These are phyloP conservation scores for Macrosoma leucophasiata DNA, from an alignment of 2,888 invertebrate genomes.

Conservation along the genomic window DNA sequence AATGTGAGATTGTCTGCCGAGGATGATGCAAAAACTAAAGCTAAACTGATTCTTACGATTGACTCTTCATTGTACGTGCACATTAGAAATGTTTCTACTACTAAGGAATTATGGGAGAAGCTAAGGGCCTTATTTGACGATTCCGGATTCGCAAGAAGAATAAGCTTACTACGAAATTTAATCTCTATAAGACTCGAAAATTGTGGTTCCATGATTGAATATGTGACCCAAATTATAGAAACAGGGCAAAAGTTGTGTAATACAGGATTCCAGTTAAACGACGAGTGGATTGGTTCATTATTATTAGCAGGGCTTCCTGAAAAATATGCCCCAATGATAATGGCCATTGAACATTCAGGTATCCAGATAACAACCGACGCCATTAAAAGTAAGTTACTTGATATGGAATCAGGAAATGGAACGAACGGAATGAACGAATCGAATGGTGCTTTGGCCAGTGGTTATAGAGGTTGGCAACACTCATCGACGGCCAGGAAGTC, in stretches of 20 bases:
- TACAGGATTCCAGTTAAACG: constrained; percentile 27
- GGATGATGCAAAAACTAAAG: constrained; percentile 10
- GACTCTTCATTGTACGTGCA: constrained; percentile 17
- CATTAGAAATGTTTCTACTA: constrained; percentile 23
- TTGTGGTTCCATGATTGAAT: constrained; percentile 16
- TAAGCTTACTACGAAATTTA: constrained; percentile 16
- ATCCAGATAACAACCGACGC: constrained; percentile 4
- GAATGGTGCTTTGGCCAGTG: constrained; percentile 7
- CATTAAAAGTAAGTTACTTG: constrained; percentile 10
- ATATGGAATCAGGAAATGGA: constrained; percentile 6
- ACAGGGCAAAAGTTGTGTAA: constrained; percentile 23
- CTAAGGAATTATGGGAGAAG: constrained; percentile 19
- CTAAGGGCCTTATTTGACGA: constrained; percentile 25
- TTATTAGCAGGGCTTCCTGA: constrained; percentile 22
- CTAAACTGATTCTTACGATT: constrained; percentile 21
- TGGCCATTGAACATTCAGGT: constrained; percentile 7
- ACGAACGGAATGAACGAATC: constrained; percentile 1
- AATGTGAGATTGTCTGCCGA: constrained; percentile 1
- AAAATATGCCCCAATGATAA: constrained; percentile 12
- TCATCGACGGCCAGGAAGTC: neutral
- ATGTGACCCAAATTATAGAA: constrained; percentile 27
- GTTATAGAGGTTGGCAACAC: neutral
- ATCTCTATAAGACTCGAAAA: constrained; percentile 19
- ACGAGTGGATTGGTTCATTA: constrained; percentile 28
- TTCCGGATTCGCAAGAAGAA: constrained; percentile 14